These are phyloP conservation scores for Gallinago solitaria DNA, from an alignment of 2,797 vertebrate species.

Conservation along the genomic window DNA sequence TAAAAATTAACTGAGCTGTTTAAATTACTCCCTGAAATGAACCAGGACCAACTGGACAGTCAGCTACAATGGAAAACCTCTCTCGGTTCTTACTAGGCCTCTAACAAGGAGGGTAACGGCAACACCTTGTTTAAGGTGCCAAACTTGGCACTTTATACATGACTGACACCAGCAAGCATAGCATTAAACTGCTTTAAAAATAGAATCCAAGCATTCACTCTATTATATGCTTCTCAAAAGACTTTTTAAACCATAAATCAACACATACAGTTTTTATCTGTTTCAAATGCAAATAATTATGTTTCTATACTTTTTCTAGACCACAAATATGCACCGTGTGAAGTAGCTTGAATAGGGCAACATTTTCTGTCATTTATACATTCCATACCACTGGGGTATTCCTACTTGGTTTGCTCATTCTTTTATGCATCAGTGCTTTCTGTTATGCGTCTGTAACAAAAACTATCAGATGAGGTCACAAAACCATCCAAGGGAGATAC, in stretches of 20 bases:
- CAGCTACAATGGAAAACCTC: not conserved
- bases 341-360: not conserved
- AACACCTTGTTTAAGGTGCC: not conserved
- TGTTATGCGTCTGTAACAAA: not conserved
- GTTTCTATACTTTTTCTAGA: not conserved
- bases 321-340: not conserved
- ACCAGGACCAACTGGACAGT: not conserved
- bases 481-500: not conserved
- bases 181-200: not conserved
- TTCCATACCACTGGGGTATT: not conserved
- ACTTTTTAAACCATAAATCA: not conserved
- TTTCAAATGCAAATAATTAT: not conserved
- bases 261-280: not conserved
- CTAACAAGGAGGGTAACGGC: not conserved
- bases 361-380: not conserved
- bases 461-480: not conserved
- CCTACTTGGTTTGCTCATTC: not conserved
- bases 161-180: not conserved
- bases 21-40: not conserved
- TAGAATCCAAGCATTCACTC: not conserved
- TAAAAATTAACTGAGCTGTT: not conserved
- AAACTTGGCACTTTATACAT: not conserved
- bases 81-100: not conserved
- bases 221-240: not conserved
- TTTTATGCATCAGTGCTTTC: not conserved